Evolutionary conservation across 92 coral and sea anemone genomes (phyloP).

Genomic region (Epizoanthus scotinus): DNA sequence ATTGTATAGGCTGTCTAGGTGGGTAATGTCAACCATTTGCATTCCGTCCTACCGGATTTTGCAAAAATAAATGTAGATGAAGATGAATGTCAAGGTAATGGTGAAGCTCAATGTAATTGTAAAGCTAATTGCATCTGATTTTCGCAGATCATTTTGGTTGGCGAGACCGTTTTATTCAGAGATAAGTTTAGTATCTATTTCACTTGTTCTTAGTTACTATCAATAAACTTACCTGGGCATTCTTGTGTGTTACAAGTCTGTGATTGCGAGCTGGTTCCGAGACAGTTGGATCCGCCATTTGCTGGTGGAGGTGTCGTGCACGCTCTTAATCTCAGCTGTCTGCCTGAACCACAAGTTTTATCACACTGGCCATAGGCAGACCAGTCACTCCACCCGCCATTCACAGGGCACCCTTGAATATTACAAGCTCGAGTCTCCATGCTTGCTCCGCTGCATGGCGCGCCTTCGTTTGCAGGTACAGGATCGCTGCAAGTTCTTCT

Average conservation of each 20-base stretch:
- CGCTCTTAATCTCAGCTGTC: slow-evolving; percentile 6
- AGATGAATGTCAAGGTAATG: too few relatives aligned
- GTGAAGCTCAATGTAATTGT: too few relatives aligned
- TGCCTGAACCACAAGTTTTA: slow-evolving; percentile 43
- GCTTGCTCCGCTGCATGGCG: slow-evolving; percentile 36
- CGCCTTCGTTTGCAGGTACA: slow-evolving; percentile 45
- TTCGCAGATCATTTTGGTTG: too few relatives aligned
- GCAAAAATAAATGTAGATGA: too few relatives aligned
- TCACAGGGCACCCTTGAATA: slow-evolving; percentile 48
- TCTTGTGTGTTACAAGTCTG: slow-evolving; percentile 16
- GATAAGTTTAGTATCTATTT: too few relatives aligned
- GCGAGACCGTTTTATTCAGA: too few relatives aligned
- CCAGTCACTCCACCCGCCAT: slow-evolving; percentile 44
- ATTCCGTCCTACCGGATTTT: too few relatives aligned
- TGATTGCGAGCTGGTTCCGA: slow-evolving; percentile 15
- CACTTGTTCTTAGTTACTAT: too few relatives aligned
- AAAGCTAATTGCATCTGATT: too few relatives aligned
- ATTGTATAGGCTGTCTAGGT: too few relatives aligned
- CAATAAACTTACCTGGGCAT: slow-evolving; percentile 22
- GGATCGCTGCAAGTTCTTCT: slow-evolving; percentile 63
- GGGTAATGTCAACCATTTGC: too few relatives aligned
- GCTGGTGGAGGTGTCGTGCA: slow-evolving; percentile 45
- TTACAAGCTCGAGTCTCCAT: slow-evolving; percentile 52
- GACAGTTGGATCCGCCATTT: slow-evolving; percentile 43
- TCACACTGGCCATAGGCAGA: slow-evolving; percentile 13